A percentile compares a stretch with the other conserved stretches of the same genome.
Conservation (phyloP, 2,113 vertebrate species). For the Illadopsis cleaveri region DNA sequence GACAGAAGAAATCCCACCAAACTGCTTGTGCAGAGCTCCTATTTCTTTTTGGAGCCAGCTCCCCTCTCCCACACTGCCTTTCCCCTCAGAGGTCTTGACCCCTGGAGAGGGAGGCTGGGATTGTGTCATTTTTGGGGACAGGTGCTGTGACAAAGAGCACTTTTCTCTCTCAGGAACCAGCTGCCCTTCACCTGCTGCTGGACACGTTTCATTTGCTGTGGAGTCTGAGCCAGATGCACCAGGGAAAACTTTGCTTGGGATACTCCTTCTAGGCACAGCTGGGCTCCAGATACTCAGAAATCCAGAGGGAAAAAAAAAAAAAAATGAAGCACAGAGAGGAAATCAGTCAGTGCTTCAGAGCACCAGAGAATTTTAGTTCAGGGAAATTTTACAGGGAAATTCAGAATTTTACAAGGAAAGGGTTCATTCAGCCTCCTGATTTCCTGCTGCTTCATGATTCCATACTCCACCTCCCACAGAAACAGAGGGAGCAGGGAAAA, state of each 20-base stretch:
- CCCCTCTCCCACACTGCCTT: not conserved
- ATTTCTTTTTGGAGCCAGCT: not conserved
- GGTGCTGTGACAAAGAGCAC: not conserved
- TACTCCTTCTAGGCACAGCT: not conserved
- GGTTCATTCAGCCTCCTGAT: no score
- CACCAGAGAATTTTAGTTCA: not conserved
- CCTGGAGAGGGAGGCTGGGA: not conserved
- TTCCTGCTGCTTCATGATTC: not conserved
- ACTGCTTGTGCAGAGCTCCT: not conserved
- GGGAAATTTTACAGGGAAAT: no score
- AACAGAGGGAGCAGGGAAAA: not conserved
- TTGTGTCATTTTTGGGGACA: not conserved
- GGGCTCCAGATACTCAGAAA: not conserved
- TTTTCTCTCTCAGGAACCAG: not conserved
- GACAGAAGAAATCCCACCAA: not conserved
- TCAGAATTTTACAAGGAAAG: no score
- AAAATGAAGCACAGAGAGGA: not conserved
- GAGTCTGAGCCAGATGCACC: not conserved
- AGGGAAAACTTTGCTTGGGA: not conserved
- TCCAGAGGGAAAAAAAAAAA: not conserved
- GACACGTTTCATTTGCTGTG: not conserved
- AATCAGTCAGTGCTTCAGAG: not conserved
- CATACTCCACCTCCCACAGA: rapidly evolving
- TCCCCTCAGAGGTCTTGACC: not conserved
- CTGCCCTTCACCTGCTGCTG: not conserved